These are phyloP conservation scores for Dryobates pubescens DNA, from an alignment of 2,797 vertebrate genomes.

Conservation along the genomic window DNA sequence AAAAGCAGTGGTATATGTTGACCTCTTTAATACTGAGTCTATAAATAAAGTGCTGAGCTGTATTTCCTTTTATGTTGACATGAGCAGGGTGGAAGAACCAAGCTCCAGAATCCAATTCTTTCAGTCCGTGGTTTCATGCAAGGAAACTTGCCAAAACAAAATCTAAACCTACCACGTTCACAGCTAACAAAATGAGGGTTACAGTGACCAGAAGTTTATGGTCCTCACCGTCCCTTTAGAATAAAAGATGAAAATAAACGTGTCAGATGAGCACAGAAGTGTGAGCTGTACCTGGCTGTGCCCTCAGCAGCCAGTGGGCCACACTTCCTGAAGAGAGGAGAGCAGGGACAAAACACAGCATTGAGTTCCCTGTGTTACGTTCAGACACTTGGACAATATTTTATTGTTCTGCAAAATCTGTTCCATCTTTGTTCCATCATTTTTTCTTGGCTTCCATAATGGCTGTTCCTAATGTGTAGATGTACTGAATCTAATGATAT, in stretches of 20 bases:
- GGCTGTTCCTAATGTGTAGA: not conserved
- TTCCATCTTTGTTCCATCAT: not conserved
- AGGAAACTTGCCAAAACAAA: not conserved
- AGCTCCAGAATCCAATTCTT: not conserved
- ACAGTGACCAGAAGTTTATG: rapidly evolving
- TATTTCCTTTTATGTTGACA: not conserved
- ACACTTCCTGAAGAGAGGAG: not conserved
- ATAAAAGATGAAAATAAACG: not conserved
- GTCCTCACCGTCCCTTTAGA: not conserved
- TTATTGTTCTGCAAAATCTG: not conserved
- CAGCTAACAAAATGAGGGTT: not conserved
- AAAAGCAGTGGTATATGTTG: not conserved
- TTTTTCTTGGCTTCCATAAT: not conserved
- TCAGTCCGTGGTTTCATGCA: not conserved
- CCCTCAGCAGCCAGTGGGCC: not conserved
- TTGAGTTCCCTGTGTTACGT: not conserved
- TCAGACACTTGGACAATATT: not conserved
- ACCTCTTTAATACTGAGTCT: not conserved
- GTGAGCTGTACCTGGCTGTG: not conserved
- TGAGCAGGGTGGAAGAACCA: not conserved
- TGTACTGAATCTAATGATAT: not conserved
- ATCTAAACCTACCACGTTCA: not conserved
- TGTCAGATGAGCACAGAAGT: not conserved
- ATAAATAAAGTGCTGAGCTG: not conserved
- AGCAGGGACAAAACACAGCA: not conserved